Percentiles rank a stretch among this genome's conserved stretches.
These are phyloP conservation scores for Grallaria varia DNA, from an alignment of 2,113 vertebrate genomes.

Conservation along the genomic window DNA sequence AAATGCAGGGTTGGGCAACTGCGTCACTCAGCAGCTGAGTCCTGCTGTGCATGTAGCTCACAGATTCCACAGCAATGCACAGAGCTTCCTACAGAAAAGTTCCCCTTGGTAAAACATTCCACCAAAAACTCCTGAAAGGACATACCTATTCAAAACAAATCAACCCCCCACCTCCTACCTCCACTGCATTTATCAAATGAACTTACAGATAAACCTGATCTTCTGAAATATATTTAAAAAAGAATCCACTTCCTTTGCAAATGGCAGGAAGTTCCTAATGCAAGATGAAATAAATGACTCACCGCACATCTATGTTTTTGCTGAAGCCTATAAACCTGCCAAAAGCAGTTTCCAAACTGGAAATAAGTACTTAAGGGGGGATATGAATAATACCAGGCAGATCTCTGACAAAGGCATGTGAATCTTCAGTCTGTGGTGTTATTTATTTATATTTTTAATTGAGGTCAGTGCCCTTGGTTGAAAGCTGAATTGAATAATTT, in stretches of 20 bases:
- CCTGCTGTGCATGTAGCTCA: neutral
- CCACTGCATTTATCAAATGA: neutral
- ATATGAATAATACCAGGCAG: constrained; percentile 32
- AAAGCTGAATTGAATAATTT: constrained; percentile 27
- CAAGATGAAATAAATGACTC: constrained; percentile 18
- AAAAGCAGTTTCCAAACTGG: constrained; percentile 38
- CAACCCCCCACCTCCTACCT: fast-evolving
- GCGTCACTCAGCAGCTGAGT: neutral
- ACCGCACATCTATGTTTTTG: constrained; percentile 1
- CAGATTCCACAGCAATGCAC: neutral
- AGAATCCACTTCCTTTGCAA: neutral
- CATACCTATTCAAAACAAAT: neutral
- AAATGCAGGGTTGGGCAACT: fast-evolving
- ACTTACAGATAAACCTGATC: neutral
- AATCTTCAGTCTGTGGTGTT: neutral
- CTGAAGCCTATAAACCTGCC: constrained; percentile 29
- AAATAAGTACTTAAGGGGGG: constrained; percentile 29
- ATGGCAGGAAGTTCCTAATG: constrained; percentile 21
- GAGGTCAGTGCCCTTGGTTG: constrained; percentile 23
- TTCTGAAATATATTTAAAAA: neutral
- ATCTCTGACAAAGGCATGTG: constrained; percentile 21
- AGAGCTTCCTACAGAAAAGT: neutral
- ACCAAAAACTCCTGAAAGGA: neutral
- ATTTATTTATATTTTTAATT: constrained; percentile 41
- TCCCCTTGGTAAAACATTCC: neutral